Evolutionary conservation across 2,113 vertebrate genomes (phyloP).

Genomic region (Empidonax traillii): DNA sequence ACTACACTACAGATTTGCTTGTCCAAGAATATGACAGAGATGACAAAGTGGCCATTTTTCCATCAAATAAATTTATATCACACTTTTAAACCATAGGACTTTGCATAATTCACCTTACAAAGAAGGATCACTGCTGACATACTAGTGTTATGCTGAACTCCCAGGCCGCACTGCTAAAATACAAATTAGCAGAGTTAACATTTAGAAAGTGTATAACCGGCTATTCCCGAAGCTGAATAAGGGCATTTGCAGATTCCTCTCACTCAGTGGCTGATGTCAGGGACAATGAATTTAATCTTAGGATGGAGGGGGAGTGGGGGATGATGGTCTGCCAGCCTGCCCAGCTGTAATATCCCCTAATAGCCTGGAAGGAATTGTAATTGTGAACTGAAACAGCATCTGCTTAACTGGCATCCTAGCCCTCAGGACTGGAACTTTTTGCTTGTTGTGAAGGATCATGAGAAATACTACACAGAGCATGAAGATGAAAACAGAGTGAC

Average conservation of each 20-base stretch:
- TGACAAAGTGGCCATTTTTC: background rate
- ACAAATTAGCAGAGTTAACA: conserved; percentile 32
- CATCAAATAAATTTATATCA: conserved; percentile 1
- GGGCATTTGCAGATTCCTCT: background rate
- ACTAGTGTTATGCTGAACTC: background rate
- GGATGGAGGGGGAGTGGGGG: background rate
- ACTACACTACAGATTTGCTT: background rate
- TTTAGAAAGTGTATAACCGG: background rate
- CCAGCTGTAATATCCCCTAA: conserved; percentile 35
- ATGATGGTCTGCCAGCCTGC: conserved; percentile 14
- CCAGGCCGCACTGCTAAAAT: background rate
- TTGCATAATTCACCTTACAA: conserved; percentile 12
- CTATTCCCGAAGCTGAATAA: background rate
- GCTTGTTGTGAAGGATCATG: conserved; percentile 68
- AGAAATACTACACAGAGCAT: conserved; percentile 67
- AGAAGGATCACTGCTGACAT: background rate
- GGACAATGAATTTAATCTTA: conserved; percentile 13
- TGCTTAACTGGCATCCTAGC: conserved; percentile 71
- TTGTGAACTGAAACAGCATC: conserved; percentile 71
- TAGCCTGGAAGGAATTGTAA: conserved; percentile 70
- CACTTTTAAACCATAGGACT: background rate
- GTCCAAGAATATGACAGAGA: conserved; percentile 12
- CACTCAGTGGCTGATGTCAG: background rate
- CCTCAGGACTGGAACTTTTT: conserved; percentile 71
- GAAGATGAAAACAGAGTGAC: conserved; percentile 51